Percentiles rank a stretch among this genome's conserved stretches.
phyloP scores from a whole-genome alignment of 2,113 vertebrate genomes.

The Glaucomys volans region DNA sequence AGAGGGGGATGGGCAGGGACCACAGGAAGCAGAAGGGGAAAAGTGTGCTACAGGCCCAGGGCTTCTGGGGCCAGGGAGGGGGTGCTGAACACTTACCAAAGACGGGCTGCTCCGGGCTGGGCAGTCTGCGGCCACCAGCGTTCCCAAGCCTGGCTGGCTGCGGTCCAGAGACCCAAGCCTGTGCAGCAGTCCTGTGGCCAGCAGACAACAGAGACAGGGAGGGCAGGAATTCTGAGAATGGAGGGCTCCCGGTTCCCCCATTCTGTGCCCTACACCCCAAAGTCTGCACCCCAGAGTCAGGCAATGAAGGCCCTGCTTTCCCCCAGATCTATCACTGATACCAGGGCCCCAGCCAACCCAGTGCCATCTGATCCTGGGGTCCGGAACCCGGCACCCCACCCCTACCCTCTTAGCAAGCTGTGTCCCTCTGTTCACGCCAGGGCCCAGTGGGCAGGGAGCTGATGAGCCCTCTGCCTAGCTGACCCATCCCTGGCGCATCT shows the following conservation, averaged over 20 bases:
- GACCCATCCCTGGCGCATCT: not conserved
- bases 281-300: not conserved
- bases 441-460: not conserved
- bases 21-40: not conserved
- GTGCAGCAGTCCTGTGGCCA: not conserved
- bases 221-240: not conserved
- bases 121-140: not conserved
- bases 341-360: not conserved
- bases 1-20: not conserved
- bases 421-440: not conserved
- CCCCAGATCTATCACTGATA: not conserved
- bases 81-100: constrained; percentile 60
- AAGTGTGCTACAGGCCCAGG: not conserved
- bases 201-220: not conserved
- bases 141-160: not conserved
- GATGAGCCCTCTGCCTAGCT: not conserved
- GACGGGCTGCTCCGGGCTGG: not conserved
- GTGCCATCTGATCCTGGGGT: not conserved
- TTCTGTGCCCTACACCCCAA: not conserved
- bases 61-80: not conserved
- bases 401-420: not conserved
- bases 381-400: not conserved
- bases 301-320: not conserved
- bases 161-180: not conserved
- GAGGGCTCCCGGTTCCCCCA: not conserved